Conservation (phyloP, 2,888 invertebrate genomes). For the Gymnoscelis rufifasciata region DNA sequence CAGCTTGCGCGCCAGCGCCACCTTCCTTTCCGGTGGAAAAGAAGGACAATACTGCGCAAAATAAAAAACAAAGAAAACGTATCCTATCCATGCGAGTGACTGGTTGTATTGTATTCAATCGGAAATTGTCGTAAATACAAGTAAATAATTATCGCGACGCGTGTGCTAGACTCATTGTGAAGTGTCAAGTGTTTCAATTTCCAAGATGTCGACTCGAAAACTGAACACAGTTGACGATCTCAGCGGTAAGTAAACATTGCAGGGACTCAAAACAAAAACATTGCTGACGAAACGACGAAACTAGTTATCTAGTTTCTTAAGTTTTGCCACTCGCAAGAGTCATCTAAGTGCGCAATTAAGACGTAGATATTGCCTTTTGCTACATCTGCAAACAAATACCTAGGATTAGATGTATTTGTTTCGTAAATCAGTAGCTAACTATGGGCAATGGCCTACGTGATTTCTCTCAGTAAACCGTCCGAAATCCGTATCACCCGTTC, state of each 20-base stretch:
- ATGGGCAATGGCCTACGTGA: slow-evolving; percentile 5
- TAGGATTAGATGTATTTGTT: too few relatives aligned
- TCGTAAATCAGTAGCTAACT: not conserved
- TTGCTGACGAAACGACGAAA: slow-evolving; percentile 44
- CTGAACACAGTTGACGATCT: slow-evolving; percentile 72
- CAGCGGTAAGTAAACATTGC: slow-evolving; percentile 69
- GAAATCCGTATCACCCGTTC: not conserved
- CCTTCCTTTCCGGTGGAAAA: slow-evolving; percentile 36
- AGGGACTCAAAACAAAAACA: slow-evolving; percentile 43
- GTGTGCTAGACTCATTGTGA: slow-evolving; percentile 16
- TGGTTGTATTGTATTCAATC: slow-evolving; percentile 32
- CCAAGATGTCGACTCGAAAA: slow-evolving; percentile 67
- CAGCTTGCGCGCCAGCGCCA: slow-evolving; percentile 37
- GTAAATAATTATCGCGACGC: slow-evolving; percentile 18
- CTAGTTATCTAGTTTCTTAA: slow-evolving; percentile 39
- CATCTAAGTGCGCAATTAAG: slow-evolving; percentile 23
- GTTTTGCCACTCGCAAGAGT: slow-evolving; percentile 18
- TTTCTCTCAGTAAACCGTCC: slow-evolving; percentile 17
- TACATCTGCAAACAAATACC: too few relatives aligned
- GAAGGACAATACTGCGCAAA: slow-evolving; percentile 40
- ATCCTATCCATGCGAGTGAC: not conserved
- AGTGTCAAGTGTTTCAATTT: slow-evolving; percentile 20
- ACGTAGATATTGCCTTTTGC: too few relatives aligned
- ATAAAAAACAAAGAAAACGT: slow-evolving; percentile 53
- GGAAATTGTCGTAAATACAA: slow-evolving; percentile 28